phyloP scores from a whole-genome alignment of 2,113 vertebrate species.

The Plotosus lineatus region DNA sequence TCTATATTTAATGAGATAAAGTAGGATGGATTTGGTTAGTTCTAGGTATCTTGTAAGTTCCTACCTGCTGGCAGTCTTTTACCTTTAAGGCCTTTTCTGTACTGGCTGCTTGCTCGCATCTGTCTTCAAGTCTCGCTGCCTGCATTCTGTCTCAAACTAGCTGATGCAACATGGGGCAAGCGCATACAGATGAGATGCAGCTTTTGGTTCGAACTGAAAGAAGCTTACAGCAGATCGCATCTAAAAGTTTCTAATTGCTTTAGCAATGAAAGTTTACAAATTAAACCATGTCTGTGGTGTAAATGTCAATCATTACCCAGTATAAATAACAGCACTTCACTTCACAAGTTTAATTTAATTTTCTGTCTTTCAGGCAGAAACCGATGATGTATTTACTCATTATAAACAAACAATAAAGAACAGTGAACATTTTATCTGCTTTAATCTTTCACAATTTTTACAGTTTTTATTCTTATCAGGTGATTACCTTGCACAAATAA shows the following conservation, averaged over 20 bases:
- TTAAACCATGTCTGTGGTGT: neutral
- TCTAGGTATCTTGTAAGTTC: conserved; percentile 53
- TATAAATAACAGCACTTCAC: neutral
- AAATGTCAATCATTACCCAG: neutral
- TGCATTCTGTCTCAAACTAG: conserved; percentile 46
- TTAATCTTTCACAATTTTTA: neutral
- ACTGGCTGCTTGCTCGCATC: conserved; percentile 47
- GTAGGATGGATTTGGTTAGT: conserved; percentile 51
- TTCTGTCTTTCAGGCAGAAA: neutral
- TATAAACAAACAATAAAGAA: neutral
- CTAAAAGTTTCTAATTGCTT: conserved; percentile 26
- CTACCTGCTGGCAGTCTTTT: conserved; percentile 40
- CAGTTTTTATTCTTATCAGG: neutral
- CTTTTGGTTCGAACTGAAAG: conserved; percentile 32
- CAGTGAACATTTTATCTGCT: neutral
- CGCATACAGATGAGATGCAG: conserved; percentile 48
- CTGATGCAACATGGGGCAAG: conserved; percentile 55
- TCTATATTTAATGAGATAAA: conserved; percentile 54
- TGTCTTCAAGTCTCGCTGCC: conserved; percentile 42
- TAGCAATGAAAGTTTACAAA: conserved; percentile 7
- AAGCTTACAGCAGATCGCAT: conserved; percentile 8
- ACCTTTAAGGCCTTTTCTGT: conserved; percentile 39
- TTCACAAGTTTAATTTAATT: neutral
- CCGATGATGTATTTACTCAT: neutral
- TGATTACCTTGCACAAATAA: neutral